A percentile compares a stretch with the other conserved stretches of the same genome.
These are phyloP conservation scores for Chrysochloris asiatica DNA, from an alignment of 2,113 vertebrate species.

Conservation along the genomic window DNA sequence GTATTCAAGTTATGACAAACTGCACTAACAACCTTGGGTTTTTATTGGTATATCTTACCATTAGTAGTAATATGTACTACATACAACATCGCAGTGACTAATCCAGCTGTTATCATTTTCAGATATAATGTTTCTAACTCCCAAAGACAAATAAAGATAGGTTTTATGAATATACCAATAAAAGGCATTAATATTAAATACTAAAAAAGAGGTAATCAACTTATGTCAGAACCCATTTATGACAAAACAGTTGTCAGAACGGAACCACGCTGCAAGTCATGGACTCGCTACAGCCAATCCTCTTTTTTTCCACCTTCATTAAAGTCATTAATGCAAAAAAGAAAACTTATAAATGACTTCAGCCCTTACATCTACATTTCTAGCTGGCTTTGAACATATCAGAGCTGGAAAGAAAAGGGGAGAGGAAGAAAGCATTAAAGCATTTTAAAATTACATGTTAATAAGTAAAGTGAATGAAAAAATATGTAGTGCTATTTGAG, in stretches of 20 bases:
- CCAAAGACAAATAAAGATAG: not conserved
- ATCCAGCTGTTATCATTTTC: not conserved
- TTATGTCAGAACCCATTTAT: not conserved
- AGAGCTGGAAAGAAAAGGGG: not conserved
- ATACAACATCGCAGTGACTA: not conserved
- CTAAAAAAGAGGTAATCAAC: too few species aligned
- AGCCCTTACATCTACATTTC: not conserved
- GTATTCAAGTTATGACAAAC: not conserved
- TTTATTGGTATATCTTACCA: not conserved
- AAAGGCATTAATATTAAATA: not conserved
- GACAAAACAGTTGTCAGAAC: not conserved
- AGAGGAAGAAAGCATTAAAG: not conserved
- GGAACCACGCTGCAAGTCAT: not conserved
- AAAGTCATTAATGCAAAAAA: not conserved
- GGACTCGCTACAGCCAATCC: not conserved
- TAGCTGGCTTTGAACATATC: not conserved
- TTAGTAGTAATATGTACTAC: not conserved
- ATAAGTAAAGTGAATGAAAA: constrained; percentile 1
- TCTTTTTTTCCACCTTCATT: not conserved
- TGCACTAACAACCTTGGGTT: not conserved
- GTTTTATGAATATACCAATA: not conserved
- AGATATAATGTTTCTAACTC: not conserved
- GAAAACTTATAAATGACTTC: constrained; percentile 41
- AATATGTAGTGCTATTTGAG: constrained; percentile 2
- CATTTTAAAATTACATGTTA: constrained; percentile 23